phyloP scores from a whole-genome alignment of 1,140 invertebrate genomes.

The Zaprionus ghesquierei region DNA sequence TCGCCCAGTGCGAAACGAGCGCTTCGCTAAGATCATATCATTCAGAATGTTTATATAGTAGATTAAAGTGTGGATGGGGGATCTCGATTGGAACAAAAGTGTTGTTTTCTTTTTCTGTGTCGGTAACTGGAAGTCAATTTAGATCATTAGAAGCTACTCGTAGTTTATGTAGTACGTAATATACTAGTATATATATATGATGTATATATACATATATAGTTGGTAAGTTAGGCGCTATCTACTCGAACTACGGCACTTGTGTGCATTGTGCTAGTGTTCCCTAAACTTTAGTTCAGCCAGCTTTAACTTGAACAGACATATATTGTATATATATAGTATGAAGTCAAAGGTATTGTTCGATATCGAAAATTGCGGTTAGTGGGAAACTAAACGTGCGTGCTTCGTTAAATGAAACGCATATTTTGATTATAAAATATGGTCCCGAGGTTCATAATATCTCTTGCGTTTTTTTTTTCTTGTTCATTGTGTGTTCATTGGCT shows the following conservation, averaged over 20 bases:
- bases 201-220: not conserved
- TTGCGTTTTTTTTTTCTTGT: conserved; percentile 21
- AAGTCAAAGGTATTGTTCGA: conserved; percentile 37
- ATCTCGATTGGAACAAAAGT: conserved; percentile 15
- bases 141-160: conserved; percentile 45
- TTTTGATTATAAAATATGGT: conserved; percentile 83
- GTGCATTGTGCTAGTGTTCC: conserved; percentile 57
- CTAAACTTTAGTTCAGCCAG: conserved; percentile 59
- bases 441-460: conserved; percentile 77
- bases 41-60: conserved; percentile 5
- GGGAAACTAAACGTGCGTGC: conserved; percentile 61
- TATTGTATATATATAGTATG: conserved; percentile 9
- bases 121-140: conserved; percentile 73
- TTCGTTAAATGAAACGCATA: conserved; percentile 78
- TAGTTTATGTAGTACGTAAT: conserved; percentile 24
- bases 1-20: conserved; percentile 49
- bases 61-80: not conserved
- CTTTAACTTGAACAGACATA: conserved; percentile 23
- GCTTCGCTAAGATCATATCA: not conserved
- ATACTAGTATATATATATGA: conserved; percentile 2
- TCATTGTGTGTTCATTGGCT: conserved; percentile 25
- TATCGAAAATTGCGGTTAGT: conserved; percentile 25
- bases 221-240: conserved; percentile 24
- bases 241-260: conserved; percentile 42
- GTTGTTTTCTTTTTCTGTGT: conserved; percentile 20